Conservation (phyloP, 2,888 invertebrate species). For the Chydorus sphaericus region DNA sequence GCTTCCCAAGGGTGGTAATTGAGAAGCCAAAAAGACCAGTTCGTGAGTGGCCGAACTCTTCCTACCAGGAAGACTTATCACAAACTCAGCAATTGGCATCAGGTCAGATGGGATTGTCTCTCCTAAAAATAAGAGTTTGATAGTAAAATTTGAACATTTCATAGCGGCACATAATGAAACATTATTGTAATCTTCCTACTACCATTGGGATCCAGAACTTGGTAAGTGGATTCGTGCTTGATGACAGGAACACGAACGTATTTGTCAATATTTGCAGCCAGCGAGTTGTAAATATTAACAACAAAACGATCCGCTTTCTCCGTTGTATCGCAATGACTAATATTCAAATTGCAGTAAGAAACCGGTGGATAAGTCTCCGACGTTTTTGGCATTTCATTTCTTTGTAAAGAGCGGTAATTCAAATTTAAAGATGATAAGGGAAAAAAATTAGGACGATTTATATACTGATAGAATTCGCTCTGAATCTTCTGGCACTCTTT, state of each 20-base stretch:
- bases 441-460: no score
- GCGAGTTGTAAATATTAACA: constrained; percentile 46
- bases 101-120: no score
- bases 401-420: no score
- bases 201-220: constrained; percentile 49
- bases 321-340: constrained; percentile 40
- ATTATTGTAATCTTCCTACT: no score
- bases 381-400: no score
- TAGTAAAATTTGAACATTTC: no score
- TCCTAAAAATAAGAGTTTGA: no score
- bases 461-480: constrained; percentile 41
- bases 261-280: constrained; percentile 34
- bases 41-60: constrained; percentile 37
- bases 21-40: constrained; percentile 44
- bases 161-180: no score
- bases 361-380: constrained; percentile 18
- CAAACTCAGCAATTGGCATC: constrained; percentile 41
- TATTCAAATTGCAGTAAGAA: constrained; percentile 41
- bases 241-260: constrained; percentile 39
- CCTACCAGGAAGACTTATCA: constrained; percentile 46
- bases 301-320: constrained; percentile 38
- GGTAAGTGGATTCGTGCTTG: constrained; percentile 33
- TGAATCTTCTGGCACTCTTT: constrained; percentile 41
- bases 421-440: no score
- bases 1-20: constrained; percentile 47